A percentile compares a stretch with the other conserved stretches of the same genome.
Conservation (phyloP, 2,888 invertebrate species). For the Amiota minor region DNA sequence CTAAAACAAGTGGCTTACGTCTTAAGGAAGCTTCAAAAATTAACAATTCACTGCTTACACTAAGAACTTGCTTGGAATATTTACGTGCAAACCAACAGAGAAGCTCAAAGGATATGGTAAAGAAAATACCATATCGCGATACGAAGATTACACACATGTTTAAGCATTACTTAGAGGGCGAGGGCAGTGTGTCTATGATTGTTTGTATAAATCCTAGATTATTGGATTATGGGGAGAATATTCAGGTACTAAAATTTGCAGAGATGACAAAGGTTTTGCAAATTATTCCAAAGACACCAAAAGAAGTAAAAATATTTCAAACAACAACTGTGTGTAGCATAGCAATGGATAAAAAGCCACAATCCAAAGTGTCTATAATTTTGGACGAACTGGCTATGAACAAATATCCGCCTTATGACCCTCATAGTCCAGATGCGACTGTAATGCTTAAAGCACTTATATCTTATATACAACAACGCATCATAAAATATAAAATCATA, state of each 20-base stretch:
- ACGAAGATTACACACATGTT: conserved; percentile 94
- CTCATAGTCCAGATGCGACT: conserved; percentile 78
- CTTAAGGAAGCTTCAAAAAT: conserved; percentile 85
- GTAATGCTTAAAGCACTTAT: conserved; percentile 79
- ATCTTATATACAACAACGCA: conserved; percentile 80
- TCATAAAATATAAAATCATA: conserved; percentile 78
- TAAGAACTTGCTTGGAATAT: conserved; percentile 91
- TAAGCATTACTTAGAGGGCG: conserved; percentile 97
- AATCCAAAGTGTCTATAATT: background rate
- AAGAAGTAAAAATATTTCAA: conserved; percentile 76
- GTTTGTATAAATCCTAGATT: conserved; percentile 94
- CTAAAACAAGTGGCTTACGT: conserved; percentile 83
- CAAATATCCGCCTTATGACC: conserved; percentile 78
- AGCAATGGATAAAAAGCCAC: too few relatives aligned
- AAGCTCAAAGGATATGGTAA: conserved; percentile 77
- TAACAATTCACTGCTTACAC: conserved; percentile 94
- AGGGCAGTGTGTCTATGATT: conserved; percentile 94
- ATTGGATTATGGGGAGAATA: conserved; percentile 93
- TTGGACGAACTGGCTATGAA: conserved; percentile 66
- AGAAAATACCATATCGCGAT: conserved; percentile 93
- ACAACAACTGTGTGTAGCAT: background rate
- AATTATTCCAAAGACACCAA: conserved; percentile 79
- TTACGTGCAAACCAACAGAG: conserved; percentile 87
- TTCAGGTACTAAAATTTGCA: conserved; percentile 96
- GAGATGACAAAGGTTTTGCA: conserved; percentile 96